These are phyloP conservation scores for Tanypteryx hageni DNA, from an alignment of 2,888 invertebrate species.

Conservation along the genomic window DNA sequence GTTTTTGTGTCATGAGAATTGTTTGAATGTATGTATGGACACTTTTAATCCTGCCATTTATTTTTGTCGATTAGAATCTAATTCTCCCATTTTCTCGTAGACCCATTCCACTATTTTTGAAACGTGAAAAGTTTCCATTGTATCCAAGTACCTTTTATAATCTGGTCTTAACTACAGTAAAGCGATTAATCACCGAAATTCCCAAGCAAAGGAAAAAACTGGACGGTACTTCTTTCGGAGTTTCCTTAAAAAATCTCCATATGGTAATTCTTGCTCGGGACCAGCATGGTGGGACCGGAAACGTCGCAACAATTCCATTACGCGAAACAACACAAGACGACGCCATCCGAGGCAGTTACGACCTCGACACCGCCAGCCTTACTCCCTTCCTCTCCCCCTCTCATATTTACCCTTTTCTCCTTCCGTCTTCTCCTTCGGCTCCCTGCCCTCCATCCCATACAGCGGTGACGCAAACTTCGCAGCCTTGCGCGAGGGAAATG, in stretches of 20 bases:
- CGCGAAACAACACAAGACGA: conserved; percentile 25
- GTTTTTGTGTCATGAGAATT: too few species aligned
- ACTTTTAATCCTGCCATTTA: too few species aligned
- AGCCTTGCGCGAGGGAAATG: conserved; percentile 48
- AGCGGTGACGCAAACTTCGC: conserved; percentile 30
- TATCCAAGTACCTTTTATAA: too few species aligned
- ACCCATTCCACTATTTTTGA: too few species aligned
- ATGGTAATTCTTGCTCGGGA: conserved; percentile 36
- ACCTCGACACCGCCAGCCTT: not conserved
- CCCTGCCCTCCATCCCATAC: not conserved
- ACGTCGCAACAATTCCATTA: conserved; percentile 38
- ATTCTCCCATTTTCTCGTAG: too few species aligned
- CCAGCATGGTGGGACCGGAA: conserved; percentile 22
- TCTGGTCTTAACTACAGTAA: not conserved
- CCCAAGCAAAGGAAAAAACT: not conserved
- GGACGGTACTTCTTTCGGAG: not conserved
- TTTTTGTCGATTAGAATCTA: too few species aligned
- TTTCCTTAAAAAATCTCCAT: conserved; percentile 21
- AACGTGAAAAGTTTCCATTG: too few species aligned
- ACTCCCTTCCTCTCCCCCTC: not conserved
- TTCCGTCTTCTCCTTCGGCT: not conserved
- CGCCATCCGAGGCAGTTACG: conserved; percentile 23
- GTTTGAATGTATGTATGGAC: too few species aligned
- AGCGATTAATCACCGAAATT: not conserved
- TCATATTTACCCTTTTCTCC: not conserved